Conservation (phyloP, 2,888 invertebrate genomes). For the Trissolcus brochymenae region DNA sequence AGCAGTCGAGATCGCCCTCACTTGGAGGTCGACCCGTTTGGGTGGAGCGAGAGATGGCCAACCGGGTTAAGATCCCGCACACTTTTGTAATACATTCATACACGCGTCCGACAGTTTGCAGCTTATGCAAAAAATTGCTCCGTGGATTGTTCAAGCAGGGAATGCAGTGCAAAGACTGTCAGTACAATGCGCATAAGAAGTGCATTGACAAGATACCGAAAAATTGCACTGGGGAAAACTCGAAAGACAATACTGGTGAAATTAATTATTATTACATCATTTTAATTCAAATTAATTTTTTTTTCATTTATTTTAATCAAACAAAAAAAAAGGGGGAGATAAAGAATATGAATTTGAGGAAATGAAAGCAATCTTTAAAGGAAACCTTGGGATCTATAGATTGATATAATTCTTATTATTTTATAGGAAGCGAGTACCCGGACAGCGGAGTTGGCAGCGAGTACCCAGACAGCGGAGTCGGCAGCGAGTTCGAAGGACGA, state of each 20-base stretch:
- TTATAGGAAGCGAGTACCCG: conserved; percentile 77
- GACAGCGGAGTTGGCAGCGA: conserved; percentile 79
- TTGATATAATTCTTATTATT: conserved; percentile 13
- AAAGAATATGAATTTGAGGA: not conserved
- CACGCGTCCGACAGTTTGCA: conserved; percentile 97
- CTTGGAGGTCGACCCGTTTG: conserved; percentile 83
- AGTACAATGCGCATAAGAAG: conserved; percentile 96
- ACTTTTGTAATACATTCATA: conserved; percentile 98
- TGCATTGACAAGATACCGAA: conserved; percentile 93
- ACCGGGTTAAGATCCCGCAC: conserved; percentile 87
- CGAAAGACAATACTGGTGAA: conserved; percentile 78
- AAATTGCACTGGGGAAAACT: conserved; percentile 90
- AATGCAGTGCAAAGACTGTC: conserved; percentile 97
- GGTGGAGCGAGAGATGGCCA: conserved; percentile 84
- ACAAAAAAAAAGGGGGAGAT: too few species aligned
- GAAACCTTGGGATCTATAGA: not conserved
- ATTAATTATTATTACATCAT: too few species aligned
- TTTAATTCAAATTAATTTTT: too few species aligned
- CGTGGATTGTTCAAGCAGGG: conserved; percentile 98
- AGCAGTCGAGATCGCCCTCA: conserved; percentile 84
- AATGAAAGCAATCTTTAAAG: not conserved
- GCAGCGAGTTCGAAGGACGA: conserved; percentile 78
- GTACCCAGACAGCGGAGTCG: conserved; percentile 78
- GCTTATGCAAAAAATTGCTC: conserved; percentile 95
- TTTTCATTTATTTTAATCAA: conserved; percentile 25